These are phyloP conservation scores for Anabas testudineus DNA, from an alignment of 2,797 vertebrate species.

Conservation along the genomic window DNA sequence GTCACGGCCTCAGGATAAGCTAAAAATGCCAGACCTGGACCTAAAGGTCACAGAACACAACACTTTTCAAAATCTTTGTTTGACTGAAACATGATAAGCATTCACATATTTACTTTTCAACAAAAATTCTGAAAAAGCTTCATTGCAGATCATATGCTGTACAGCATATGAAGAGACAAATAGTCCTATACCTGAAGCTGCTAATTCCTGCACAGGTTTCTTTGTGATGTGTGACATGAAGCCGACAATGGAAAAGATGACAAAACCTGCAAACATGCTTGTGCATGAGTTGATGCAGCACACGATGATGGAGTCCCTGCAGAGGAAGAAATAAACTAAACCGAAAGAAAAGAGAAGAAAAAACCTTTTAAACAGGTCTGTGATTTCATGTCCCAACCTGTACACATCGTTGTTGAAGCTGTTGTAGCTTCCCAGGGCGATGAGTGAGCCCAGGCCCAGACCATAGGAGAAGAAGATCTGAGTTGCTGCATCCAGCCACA, in stretches of 20 bases:
- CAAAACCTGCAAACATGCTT: constrained; percentile 92
- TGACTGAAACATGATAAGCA: neutral
- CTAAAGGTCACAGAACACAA: constrained; percentile 71
- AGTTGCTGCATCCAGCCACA: constrained; percentile 94
- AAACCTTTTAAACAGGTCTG: neutral
- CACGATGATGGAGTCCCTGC: constrained; percentile 92
- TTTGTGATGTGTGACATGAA: constrained; percentile 94
- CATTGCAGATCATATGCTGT: too few species aligned
- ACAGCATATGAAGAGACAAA: neutral
- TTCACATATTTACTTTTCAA: neutral
- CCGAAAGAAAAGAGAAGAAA: neutral
- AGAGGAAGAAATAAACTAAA: constrained; percentile 16
- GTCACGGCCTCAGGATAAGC: constrained; percentile 94
- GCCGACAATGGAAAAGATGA: constrained; percentile 95
- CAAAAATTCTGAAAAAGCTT: too few species aligned
- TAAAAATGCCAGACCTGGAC: constrained; percentile 92
- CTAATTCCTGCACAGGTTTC: constrained; percentile 90
- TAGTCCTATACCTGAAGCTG: constrained; percentile 87
- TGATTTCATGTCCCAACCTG: constrained; percentile 67
- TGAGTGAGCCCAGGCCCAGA: constrained; percentile 91
- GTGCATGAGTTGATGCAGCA: constrained; percentile 93
- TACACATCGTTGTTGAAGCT: constrained; percentile 91
- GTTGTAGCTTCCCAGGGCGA: constrained; percentile 94
- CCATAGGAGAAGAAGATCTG: constrained; percentile 96
- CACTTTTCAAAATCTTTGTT: neutral